Evolutionary conservation across 2,797 vertebrate genomes (phyloP).

Genomic region (Rhinatrema bivittatum): DNA sequence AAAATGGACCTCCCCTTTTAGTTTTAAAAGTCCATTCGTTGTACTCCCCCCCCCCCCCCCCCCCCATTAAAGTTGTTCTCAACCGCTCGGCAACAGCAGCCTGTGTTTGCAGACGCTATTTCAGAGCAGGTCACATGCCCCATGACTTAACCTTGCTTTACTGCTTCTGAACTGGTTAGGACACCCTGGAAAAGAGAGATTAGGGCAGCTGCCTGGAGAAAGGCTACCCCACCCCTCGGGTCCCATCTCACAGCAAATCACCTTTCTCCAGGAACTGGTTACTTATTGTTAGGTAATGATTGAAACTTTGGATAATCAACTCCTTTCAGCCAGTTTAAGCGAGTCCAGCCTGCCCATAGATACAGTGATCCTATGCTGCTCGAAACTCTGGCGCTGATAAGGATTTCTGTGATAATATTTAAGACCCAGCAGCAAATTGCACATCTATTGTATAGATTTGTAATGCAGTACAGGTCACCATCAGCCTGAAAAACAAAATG

Average conservation of each 20-base stretch:
- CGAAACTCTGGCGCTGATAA: conserved; percentile 27
- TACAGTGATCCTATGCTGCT: conserved; percentile 19
- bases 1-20: conserved; percentile 18
- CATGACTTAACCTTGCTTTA: conserved; percentile 98
- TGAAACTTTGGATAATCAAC: conserved; percentile 50
- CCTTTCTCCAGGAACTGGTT: conserved; percentile 41
- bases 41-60: conserved; percentile 12
- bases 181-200: conserved; percentile 92
- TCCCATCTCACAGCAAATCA: neutral
- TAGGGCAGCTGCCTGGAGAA: conserved; percentile 45
- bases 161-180: conserved; percentile 95
- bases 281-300: conserved; percentile 52
- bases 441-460: no score
- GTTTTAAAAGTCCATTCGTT: conserved; percentile 40
- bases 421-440: no score
- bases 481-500: no score
- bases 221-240: conserved; percentile 7
- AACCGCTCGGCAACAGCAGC: conserved; percentile 91
- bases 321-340: conserved; percentile 49
- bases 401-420: no score
- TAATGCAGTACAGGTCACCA: no score
- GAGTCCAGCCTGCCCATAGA: conserved; percentile 33
- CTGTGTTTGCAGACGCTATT: conserved; percentile 95
- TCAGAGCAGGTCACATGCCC: conserved; percentile 96
- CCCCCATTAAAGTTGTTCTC: conserved; percentile 69